Conservation (phyloP, 2,113 vertebrate genomes). For the Cygnus atratus region DNA sequence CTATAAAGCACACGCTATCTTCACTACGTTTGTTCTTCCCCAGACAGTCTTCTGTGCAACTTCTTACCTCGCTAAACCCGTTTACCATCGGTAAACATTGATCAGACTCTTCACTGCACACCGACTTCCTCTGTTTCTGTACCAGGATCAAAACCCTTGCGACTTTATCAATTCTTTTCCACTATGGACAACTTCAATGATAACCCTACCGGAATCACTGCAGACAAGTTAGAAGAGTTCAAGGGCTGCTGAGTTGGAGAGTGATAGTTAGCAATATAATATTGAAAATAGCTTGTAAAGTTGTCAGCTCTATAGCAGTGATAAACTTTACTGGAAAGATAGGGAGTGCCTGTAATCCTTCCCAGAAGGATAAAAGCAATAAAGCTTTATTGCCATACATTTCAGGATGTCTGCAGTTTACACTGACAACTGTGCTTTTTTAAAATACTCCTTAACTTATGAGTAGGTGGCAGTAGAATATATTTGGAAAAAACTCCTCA, state of each 20-base stretch:
- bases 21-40: neutral
- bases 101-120: neutral
- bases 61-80: neutral
- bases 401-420: neutral
- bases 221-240: neutral
- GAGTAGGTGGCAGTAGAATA: neutral
- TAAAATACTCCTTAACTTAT: neutral
- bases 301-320: neutral
- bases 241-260: neutral
- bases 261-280: neutral
- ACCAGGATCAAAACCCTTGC: neutral
- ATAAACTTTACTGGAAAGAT: neutral
- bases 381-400: neutral
- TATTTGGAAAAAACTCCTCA: neutral
- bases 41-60: neutral
- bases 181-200: neutral
- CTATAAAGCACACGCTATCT: fast-evolving
- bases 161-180: neutral
- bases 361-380: neutral
- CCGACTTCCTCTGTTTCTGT: neutral
- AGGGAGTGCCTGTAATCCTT: neutral
- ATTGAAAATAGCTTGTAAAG: neutral
- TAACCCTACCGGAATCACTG: neutral
- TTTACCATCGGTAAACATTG: neutral
- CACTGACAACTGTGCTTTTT: neutral